Conservation (phyloP, 2,888 invertebrate genomes). For the Drosophila multiciliata region DNA sequence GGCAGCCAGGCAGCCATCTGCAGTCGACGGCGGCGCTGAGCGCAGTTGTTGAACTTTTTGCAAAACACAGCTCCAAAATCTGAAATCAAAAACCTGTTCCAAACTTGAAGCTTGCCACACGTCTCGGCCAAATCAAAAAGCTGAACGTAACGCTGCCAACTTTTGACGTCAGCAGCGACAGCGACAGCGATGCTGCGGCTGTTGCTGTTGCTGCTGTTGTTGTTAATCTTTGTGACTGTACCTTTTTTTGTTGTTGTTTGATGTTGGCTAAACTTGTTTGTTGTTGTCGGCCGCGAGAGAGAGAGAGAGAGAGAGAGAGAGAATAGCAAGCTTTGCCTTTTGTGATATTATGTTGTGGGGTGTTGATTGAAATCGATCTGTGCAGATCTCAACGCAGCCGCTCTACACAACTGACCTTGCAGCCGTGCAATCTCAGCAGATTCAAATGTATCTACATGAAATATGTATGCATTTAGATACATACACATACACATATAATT, state of each 20-base stretch:
- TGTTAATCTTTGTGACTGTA: constrained; percentile 74
- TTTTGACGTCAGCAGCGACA: constrained; percentile 59
- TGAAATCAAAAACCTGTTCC: constrained; percentile 74
- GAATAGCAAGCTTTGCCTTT: constrained; percentile 25
- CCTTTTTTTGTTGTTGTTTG: constrained; percentile 72
- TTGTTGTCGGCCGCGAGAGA: constrained; percentile 41
- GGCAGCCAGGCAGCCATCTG: constrained; percentile 37
- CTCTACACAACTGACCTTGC: constrained; percentile 61
- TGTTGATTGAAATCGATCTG: constrained; percentile 75
- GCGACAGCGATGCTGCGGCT: constrained; percentile 16
- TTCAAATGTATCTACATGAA: constrained; percentile 21
- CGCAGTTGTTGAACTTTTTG: constrained; percentile 77
- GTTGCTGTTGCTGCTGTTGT: constrained; percentile 48
- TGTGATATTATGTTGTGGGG: constrained; percentile 27
- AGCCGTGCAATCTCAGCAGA: constrained; percentile 51
- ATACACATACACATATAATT: constrained; percentile 45
- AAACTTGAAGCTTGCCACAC: constrained; percentile 73
- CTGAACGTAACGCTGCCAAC: constrained; percentile 54
- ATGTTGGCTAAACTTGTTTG: constrained; percentile 61
- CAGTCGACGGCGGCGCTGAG: constrained; percentile 34
- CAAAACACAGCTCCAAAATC: constrained; percentile 66
- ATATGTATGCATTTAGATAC: constrained; percentile 4
- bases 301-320: constrained; percentile 5
- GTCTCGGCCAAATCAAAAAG: constrained; percentile 76
- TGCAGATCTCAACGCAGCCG: constrained; percentile 22